phyloP scores from a whole-genome alignment of 2,797 vertebrate genomes.

The Limnodromus scolopaceus region DNA sequence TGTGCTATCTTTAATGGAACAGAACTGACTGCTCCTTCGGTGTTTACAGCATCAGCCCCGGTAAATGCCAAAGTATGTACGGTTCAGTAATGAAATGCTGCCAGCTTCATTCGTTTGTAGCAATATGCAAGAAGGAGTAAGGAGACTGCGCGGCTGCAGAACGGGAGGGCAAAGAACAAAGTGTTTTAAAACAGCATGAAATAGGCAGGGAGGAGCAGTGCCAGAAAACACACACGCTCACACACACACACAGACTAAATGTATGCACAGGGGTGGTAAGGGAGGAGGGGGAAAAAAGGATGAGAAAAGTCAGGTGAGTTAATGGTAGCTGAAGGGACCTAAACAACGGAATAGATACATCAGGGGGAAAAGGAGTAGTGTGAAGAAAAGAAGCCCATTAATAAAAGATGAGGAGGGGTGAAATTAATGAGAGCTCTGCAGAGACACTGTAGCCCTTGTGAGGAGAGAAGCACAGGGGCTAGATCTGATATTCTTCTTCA shows the following conservation, averaged over 20 bases:
- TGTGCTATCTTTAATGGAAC: background rate
- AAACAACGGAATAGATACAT: background rate
- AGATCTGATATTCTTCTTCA: background rate
- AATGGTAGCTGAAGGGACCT: background rate
- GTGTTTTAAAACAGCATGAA: background rate
- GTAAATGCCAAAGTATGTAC: background rate
- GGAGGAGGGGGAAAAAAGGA: background rate
- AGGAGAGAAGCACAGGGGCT: background rate
- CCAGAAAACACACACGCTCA: background rate
- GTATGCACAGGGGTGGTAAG: rapidly evolving
- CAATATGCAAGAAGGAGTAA: background rate
- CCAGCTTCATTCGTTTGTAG: background rate
- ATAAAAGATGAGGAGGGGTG: slow-evolving; percentile 19
- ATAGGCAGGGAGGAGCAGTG: background rate
- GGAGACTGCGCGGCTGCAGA: background rate
- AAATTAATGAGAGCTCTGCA: slow-evolving; percentile 7
- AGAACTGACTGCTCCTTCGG: background rate
- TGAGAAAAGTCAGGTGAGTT: background rate
- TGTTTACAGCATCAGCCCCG: background rate
- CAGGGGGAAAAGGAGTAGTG: background rate
- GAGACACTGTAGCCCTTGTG: background rate
- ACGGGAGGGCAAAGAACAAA: background rate
- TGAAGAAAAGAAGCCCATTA: background rate
- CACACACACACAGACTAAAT: background rate
- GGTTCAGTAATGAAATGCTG: background rate